Evolutionary conservation across 2,797 vertebrate genomes (phyloP).

Genomic region (Nannoperca obscura): DNA sequence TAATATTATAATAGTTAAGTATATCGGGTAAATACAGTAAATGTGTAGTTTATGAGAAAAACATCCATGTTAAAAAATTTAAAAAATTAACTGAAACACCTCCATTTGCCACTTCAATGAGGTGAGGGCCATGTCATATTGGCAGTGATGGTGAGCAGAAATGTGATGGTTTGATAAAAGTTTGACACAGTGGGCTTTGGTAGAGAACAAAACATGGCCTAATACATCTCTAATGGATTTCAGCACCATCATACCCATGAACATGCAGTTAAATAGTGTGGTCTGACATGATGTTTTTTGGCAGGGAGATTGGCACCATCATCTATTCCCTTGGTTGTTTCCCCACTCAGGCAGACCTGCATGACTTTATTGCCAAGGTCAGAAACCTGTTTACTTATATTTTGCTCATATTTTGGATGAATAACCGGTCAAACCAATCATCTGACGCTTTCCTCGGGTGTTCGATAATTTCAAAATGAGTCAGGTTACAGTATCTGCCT

Average conservation of each 20-base stretch:
- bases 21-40: background rate
- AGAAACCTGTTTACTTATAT: conserved; percentile 8
- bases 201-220: background rate
- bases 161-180: background rate
- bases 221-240: background rate
- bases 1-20: background rate
- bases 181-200: background rate
- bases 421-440: background rate
- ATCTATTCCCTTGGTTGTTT: conserved; percentile 92
- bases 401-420: background rate
- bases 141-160: background rate
- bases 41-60: background rate
- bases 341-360: conserved; percentile 90
- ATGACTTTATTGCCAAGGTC: conserved; percentile 90
- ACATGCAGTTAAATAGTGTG: background rate
- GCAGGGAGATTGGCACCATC: conserved; percentile 92
- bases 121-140: background rate
- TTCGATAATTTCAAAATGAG: background rate
- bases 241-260: background rate
- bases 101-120: background rate
- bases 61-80: background rate
- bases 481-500: background rate
- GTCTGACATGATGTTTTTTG: conserved; percentile 25
- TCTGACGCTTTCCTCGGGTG: background rate
- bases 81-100: background rate